Conservation (phyloP, 2,797 vertebrate species). For the Pelobates cultripes region DNA sequence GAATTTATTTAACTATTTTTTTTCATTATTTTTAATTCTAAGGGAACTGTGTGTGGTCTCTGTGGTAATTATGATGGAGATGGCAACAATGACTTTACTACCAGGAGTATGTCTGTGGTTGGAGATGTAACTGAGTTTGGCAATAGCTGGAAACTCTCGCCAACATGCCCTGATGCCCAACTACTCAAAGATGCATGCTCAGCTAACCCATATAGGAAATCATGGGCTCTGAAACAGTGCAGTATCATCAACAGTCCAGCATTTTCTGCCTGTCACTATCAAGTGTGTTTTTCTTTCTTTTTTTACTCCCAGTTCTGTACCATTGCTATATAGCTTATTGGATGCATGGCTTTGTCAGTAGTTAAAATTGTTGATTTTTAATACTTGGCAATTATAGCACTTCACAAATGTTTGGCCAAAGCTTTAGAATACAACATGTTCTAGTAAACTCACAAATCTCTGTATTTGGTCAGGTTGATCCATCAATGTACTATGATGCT, state of each 20-base stretch:
- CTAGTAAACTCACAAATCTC: neutral
- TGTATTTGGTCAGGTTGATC: conserved; percentile 78
- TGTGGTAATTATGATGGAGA: conserved; percentile 88
- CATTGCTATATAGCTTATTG: too few species aligned
- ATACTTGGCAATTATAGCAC: too few species aligned
- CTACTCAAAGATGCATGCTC: conserved; percentile 66
- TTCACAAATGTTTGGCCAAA: too few species aligned
- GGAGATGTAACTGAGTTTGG: conserved; percentile 76
- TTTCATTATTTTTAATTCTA: neutral
- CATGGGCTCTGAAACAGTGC: conserved; percentile 82
- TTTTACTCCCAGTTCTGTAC: too few species aligned
- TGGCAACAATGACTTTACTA: conserved; percentile 83
- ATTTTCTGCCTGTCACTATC: conserved; percentile 76
- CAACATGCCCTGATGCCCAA: conserved; percentile 73
- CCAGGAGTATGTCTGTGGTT: conserved; percentile 76
- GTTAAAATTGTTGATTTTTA: too few species aligned
- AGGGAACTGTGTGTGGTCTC: conserved; percentile 86
- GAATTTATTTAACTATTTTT: too few species aligned
- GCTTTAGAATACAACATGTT: neutral
- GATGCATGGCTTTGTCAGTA: too few species aligned
- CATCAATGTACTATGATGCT: conserved; percentile 80
- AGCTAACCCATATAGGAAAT: conserved; percentile 76
- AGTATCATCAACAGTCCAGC: conserved; percentile 75
- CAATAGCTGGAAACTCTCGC: conserved; percentile 84
- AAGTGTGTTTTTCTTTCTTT: conserved; percentile 59